Conservation (phyloP, 2,888 invertebrate genomes). For the Amblyjoppa proteus region DNA sequence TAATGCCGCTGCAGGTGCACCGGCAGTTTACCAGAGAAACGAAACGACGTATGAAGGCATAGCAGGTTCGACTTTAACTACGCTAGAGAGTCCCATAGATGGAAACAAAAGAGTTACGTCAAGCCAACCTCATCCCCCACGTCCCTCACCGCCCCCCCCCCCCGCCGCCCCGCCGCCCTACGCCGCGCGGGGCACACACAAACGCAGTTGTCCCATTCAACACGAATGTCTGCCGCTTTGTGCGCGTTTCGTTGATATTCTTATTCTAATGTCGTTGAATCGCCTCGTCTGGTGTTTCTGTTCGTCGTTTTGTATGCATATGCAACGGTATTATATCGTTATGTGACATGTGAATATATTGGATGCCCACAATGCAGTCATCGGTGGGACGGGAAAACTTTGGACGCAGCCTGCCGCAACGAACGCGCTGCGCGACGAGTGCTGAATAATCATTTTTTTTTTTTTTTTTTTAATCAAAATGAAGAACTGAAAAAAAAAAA, state of each 20-base stretch:
- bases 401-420: neutral
- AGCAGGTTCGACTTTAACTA: conserved; percentile 25
- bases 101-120: conserved; percentile 78
- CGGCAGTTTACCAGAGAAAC: conserved; percentile 1
- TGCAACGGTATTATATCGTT: conserved; percentile 5
- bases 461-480: neutral
- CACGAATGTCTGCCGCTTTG: conserved; percentile 34
- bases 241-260: conserved; percentile 39
- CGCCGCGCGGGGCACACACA: neutral
- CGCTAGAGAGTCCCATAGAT: conserved; percentile 13
- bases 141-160: neutral
- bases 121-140: conserved; percentile 33
- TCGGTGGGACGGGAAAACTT: conserved; percentile 18
- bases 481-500: neutral
- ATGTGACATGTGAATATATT: neutral
- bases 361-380: conserved; percentile 8
- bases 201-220: conserved; percentile 46
- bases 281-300: conserved; percentile 6
- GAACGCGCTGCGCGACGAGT: neutral
- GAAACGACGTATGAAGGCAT: conserved; percentile 1
- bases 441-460: neutral
- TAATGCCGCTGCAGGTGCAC: conserved; percentile 56
- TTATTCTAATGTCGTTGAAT: conserved; percentile 34
- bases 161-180: neutral
- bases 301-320: conserved; percentile 10